Base-by-base conservation (phyloP, 2,113 vertebrate genomes). In the Cervus canadensis region DNA sequence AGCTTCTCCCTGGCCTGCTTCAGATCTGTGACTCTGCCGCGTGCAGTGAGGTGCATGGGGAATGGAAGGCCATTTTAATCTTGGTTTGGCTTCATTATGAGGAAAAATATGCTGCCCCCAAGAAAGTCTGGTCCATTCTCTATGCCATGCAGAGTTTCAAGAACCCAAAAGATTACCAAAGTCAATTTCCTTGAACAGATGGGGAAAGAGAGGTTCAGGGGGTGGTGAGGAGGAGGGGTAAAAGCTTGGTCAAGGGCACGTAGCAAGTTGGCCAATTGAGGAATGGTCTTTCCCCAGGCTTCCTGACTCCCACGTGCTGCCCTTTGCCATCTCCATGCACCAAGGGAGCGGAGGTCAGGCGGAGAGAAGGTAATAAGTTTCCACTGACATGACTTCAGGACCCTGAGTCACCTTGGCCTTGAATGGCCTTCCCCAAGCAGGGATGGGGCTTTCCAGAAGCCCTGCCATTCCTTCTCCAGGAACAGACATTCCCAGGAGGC, bases 1-100 rank as follows among this genome's bases (percentile, higher is more conserved):
- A 94, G 96, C 96, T 95, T 98, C 97, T 96, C 96, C 78, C 95
- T 87, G 95, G 95, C 59, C 89, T 96, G 95, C 90, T 89, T 96
- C 95, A 91, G 97, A 91, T 96, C 97, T 94, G 92, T 3, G 19
- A 84, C 85, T 87, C 96, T 91, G 82, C 40, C 50, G 94, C 83
- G 59, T 94, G 82, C 93, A 79, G 7, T n/a, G 60, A 97, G 96
- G 48, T 4, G 13, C 90, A 74, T 5, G 71, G 96, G 89, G 97
- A 97, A 97, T 82, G 95, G 94, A 89, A 96, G 91, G 87, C 96
- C 97, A 94, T 98, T 98, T 97, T 88, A 96, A 96, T 97, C 95
- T 92, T 90, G 59, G 94, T 94, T 90, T 96, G 91, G 94, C 95
- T 98, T 97, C 87, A 87, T 95, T 85, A 97, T 52, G 26, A 96